phyloP scores from a whole-genome alignment of 1,140 invertebrate genomes.

The Bombus haemorrhoidalis region DNA sequence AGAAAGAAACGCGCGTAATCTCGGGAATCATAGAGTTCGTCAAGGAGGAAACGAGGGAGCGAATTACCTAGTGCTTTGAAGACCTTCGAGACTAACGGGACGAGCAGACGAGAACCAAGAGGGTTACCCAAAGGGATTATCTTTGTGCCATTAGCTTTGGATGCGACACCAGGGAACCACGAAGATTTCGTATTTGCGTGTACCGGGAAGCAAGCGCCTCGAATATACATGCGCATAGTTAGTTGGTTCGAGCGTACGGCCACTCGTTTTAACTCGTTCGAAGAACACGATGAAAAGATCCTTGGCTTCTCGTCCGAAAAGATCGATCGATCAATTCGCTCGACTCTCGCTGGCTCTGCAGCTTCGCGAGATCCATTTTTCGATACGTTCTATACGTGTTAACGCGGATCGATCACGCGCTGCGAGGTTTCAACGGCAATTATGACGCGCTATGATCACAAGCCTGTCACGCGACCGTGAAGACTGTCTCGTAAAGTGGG shows the following conservation, averaged over 20 bases:
- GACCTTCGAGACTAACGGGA: conserved; percentile 2
- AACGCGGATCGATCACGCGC: not conserved
- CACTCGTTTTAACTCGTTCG: not conserved
- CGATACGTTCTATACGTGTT: not conserved
- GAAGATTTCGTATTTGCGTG: conserved; percentile 65
- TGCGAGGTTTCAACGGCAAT: not conserved
- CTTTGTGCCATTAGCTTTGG: conserved; percentile 78
- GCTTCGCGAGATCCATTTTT: not conserved
- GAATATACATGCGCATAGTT: not conserved
- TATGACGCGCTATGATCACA: not conserved
- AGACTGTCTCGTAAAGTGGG: not conserved
- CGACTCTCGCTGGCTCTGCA: not conserved
- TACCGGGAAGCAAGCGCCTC: conserved; percentile 51
- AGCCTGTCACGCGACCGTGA: not conserved
- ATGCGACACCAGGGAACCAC: conserved; percentile 58
- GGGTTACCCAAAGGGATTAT: conserved; percentile 65
- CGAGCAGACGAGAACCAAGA: not conserved
- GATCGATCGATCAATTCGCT: not conserved
- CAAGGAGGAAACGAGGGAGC: conserved; percentile 12
- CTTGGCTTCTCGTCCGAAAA: not conserved
- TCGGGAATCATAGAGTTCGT: not conserved
- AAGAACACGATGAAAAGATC: too few relatives aligned
- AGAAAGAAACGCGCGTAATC: not conserved
- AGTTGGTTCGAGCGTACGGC: not conserved
- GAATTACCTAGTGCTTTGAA: not conserved